These are phyloP conservation scores for Daubentonia madagascariensis DNA, from an alignment of 2,113 vertebrate genomes.

Conservation along the genomic window DNA sequence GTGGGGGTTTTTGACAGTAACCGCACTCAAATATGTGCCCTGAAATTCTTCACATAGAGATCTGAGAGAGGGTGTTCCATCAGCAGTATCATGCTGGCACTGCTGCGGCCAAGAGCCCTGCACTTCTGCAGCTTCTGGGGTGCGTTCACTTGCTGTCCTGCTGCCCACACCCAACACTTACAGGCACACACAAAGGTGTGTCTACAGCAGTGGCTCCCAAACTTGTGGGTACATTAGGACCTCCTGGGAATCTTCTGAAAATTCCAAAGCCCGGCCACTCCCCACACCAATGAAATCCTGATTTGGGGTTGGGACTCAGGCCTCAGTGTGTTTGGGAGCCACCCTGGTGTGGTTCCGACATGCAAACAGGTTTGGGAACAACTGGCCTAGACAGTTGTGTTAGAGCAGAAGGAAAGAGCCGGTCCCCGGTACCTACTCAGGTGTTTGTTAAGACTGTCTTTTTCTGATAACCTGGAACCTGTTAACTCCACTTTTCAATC, in stretches of 20 bases:
- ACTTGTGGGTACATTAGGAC: neutral
- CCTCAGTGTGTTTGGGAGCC: neutral
- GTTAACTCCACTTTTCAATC: neutral
- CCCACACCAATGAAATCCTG: too few species aligned
- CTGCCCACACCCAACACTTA: neutral
- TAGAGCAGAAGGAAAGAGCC: neutral
- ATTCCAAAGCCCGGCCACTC: neutral
- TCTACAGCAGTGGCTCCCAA: neutral
- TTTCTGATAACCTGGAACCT: neutral
- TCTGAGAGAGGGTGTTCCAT: neutral
- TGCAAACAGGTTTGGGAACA: neutral
- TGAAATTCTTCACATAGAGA: neutral
- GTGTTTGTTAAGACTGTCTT: neutral
- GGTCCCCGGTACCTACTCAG: rapidly evolving
- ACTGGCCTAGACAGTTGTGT: rapidly evolving
- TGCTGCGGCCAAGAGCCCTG: rapidly evolving
- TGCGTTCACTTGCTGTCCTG: rapidly evolving
- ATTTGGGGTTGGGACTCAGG: neutral
- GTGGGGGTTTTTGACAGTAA: too few species aligned
- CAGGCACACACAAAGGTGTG: neutral
- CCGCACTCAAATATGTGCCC: rapidly evolving
- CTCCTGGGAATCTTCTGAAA: neutral
- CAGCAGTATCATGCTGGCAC: rapidly evolving
- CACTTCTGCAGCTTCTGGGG: neutral
- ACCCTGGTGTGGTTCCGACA: rapidly evolving